Conservation (phyloP, 1,140 invertebrate genomes). For the Drosophila busckii region DNA sequence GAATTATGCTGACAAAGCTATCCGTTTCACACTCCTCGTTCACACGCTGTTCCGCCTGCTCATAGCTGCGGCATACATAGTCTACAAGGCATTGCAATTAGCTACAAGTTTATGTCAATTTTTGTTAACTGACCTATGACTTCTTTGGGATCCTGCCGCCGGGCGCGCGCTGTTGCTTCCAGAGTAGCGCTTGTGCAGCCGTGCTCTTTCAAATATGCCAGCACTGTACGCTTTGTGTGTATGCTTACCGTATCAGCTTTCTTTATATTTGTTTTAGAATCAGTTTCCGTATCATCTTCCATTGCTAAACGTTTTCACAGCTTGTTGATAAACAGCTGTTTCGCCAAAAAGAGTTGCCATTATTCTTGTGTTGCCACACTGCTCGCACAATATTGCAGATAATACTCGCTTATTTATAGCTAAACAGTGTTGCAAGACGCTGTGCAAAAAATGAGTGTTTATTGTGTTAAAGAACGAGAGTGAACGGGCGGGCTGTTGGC, state of each 20-base stretch:
- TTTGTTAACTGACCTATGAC: conserved; percentile 17
- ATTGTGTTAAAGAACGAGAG: conserved; percentile 33
- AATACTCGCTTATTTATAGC: too few relatives aligned
- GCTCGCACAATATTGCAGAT: too few relatives aligned
- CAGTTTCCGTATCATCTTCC: not conserved
- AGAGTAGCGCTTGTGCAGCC: conserved; percentile 35
- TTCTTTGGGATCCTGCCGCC: not conserved
- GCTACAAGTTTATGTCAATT: not conserved
- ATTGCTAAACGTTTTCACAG: not conserved
- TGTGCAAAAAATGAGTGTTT: too few relatives aligned
- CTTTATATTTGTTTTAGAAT: not conserved
- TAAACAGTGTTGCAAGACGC: not conserved
- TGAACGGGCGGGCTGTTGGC: conserved; percentile 29
- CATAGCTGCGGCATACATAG: conserved; percentile 22
- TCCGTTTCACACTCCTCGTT: conserved; percentile 46
- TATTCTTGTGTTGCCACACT: too few relatives aligned
- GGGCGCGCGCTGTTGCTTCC: conserved; percentile 1
- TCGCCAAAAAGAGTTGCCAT: too few relatives aligned
- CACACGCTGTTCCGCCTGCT: conserved; percentile 15
- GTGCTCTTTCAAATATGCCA: conserved; percentile 15
- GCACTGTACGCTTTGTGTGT: conserved; percentile 13
- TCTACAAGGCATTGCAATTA: conserved; percentile 5
- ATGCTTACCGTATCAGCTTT: not conserved
- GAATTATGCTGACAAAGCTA: conserved; percentile 47
- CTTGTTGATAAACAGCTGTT: conserved; percentile 27